phyloP scores from a whole-genome alignment of 2,797 vertebrate species.

The Hydrocynus forskahlii region DNA sequence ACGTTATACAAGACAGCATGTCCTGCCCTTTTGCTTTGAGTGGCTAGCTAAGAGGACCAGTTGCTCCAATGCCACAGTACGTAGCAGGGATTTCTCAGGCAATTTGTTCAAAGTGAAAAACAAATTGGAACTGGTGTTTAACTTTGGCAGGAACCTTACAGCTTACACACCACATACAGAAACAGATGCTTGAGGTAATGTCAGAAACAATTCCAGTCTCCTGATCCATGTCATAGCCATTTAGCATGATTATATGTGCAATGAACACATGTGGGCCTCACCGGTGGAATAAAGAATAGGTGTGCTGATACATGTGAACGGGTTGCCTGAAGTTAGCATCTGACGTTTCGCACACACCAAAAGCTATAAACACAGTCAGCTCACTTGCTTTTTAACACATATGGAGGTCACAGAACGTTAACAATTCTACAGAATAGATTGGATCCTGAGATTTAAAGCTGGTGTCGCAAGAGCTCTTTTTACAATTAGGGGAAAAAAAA shows the following conservation, averaged over 20 bases:
- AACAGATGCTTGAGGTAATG: constrained; percentile 5
- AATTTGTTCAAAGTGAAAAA: constrained; percentile 61
- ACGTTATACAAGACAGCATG: constrained; percentile 63
- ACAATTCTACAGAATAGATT: neutral
- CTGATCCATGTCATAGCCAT: neutral
- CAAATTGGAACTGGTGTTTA: constrained; percentile 17
- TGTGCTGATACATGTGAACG: neutral
- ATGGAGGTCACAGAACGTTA: neutral
- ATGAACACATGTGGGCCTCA: neutral
- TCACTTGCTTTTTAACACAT: neutral
- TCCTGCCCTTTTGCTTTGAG: constrained; percentile 68
- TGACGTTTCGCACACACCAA: neutral
- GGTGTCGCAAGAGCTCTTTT: no score
- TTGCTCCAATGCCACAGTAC: constrained; percentile 67
- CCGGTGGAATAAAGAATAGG: neutral
- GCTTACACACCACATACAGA: neutral
- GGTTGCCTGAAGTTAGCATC: constrained; percentile 11
- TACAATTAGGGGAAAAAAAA: no score
- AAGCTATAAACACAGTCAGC: neutral
- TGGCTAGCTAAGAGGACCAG: constrained; percentile 56
- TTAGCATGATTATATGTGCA: neutral
- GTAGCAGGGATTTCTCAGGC: constrained; percentile 50
- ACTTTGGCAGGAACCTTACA: neutral
- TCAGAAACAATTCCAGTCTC: constrained; percentile 5
- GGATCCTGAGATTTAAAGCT: neutral